These are phyloP conservation scores for Pristionchus mayeri DNA, from an alignment of 2,888 invertebrate genomes.

Conservation along the genomic window DNA sequence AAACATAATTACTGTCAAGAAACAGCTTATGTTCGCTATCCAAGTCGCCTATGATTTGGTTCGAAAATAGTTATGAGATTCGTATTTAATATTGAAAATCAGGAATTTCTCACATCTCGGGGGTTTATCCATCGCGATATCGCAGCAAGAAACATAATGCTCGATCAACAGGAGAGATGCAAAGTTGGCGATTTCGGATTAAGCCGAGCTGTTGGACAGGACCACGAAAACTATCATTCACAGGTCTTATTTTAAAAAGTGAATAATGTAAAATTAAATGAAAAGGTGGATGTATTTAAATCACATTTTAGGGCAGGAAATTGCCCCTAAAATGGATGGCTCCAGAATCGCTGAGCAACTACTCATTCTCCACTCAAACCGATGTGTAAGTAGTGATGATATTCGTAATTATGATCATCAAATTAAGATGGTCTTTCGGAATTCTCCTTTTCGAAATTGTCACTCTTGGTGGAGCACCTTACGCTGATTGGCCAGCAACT, in stretches of 20 bases:
- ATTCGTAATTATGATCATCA: no score
- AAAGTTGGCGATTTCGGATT: constrained; percentile 38
- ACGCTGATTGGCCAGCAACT: not conserved
- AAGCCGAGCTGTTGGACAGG: not conserved
- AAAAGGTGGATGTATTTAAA: no score
- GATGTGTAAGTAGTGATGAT: constrained; percentile 7
- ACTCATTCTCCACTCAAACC: not conserved
- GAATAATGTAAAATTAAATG: no score
- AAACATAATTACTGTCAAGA: not conserved
- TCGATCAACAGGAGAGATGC: not conserved
- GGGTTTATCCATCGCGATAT: constrained; percentile 35
- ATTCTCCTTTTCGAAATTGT: not conserved
- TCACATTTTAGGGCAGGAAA: not conserved
- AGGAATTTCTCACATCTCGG: constrained; percentile 20
- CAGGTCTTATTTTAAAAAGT: no score
- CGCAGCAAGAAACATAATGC: constrained; percentile 32
- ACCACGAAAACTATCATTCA: not conserved
- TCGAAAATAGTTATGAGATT: not conserved
- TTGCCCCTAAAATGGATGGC: constrained; percentile 15
- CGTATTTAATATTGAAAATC: not conserved
- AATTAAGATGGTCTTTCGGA: not conserved
- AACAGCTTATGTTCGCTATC: not conserved
- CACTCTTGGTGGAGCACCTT: not conserved
- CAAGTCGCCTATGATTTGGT: not conserved
- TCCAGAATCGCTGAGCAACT: not conserved